Percentiles rank a stretch among this genome's conserved stretches.
Evolutionary conservation across 2,888 invertebrate species (phyloP).

Genomic region (Drosophila sordidula): DNA sequence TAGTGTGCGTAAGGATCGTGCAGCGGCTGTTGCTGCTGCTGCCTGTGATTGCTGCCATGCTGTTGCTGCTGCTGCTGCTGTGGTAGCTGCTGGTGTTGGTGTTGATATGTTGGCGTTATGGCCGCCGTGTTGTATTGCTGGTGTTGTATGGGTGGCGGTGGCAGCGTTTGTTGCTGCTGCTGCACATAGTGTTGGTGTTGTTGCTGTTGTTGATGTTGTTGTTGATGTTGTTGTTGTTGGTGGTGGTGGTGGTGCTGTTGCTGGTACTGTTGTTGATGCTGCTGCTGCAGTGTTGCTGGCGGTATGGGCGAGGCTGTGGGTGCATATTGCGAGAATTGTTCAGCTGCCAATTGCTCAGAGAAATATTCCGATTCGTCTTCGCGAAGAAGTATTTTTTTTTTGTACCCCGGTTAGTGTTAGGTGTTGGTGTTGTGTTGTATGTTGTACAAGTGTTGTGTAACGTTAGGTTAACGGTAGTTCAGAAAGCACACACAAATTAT

Average conservation of each 20-base stretch:
- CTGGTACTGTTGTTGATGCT: slow-evolving; percentile 62
- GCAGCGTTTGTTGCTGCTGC: slow-evolving; percentile 82
- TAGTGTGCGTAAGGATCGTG: slow-evolving; percentile 74
- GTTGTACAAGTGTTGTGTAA: slow-evolving; percentile 45
- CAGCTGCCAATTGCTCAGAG: slow-evolving; percentile 85
- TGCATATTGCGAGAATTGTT: slow-evolving; percentile 85
- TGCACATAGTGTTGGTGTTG: slow-evolving; percentile 76
- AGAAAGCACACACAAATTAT: slow-evolving; percentile 65
- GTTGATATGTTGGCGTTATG: slow-evolving; percentile 83
- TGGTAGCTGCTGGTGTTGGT: slow-evolving; percentile 72
- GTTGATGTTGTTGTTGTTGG: slow-evolving; percentile 63
- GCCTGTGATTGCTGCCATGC: slow-evolving; percentile 54
- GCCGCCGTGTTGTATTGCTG: slow-evolving; percentile 85
- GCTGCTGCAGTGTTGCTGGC: slow-evolving; percentile 58
- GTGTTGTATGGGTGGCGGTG: slow-evolving; percentile 83
- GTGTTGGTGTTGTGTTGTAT: slow-evolving; percentile 30
- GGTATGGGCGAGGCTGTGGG: slow-evolving; percentile 75
- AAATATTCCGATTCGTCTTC: slow-evolving; percentile 85
- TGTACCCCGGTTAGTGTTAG: slow-evolving; percentile 48
- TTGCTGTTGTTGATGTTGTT: slow-evolving; percentile 69
- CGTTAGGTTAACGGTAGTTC: slow-evolving; percentile 75
- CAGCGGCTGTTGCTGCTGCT: slow-evolving; percentile 52
- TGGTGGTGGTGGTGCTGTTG: slow-evolving; percentile 67
- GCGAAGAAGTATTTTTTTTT: slow-evolving; percentile 30
- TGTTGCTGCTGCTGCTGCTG: slow-evolving; percentile 69